Evolutionary conservation across 1,140 invertebrate genomes (phyloP), one percentile per base, ranked within the genome.

Genomic region (Hyposmocoma kahamanoa): DNA sequence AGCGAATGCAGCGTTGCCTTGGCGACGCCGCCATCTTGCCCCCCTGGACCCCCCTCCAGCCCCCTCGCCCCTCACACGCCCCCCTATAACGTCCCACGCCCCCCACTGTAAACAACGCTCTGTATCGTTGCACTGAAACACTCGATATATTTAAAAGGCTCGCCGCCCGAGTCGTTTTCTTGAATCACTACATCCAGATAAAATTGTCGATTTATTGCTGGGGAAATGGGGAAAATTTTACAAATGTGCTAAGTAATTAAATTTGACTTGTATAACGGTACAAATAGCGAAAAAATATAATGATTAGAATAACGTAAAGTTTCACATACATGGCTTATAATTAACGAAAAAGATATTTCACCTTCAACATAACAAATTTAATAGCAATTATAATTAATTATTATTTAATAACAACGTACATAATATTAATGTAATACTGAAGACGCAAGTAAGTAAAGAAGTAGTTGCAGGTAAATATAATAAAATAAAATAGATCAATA

Each of bases 71-170:
- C 50, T 36, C 51, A 28, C 49, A 1, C 50, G 47, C 42, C 50
- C 28, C 32, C 20, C 32, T 36, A 48, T 21, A 8, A 36, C 32
- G 26, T 48, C 32, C 32, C 46, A 56, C 53, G 52, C 53, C 60
- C 70, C 63, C 71, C 67, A 60, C 76, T 70, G 79, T 83, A 83
- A 83, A 81, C 79, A 83, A 81, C 63, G 53, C 67, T 53, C 59
- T 84, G 77, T 82, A 81, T 79, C 69, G 74, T 63, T 84, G 81
- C 81, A 84, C 78, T 84, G 78, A 84, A 84, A 81, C 61, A 81
- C 76, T 80, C 70, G 65, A 83, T 83, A 78, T 82, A 78, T 78
- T 81, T 67, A 71, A 79, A 74, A 74, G 69, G 67, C 62, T 63
- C 69, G 56, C 53, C 57, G 42, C 47, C n/a, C 13, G 41, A 64